phyloP scores from a whole-genome alignment of 2,797 vertebrate species.

The Paratrypauchen microcephalus region DNA sequence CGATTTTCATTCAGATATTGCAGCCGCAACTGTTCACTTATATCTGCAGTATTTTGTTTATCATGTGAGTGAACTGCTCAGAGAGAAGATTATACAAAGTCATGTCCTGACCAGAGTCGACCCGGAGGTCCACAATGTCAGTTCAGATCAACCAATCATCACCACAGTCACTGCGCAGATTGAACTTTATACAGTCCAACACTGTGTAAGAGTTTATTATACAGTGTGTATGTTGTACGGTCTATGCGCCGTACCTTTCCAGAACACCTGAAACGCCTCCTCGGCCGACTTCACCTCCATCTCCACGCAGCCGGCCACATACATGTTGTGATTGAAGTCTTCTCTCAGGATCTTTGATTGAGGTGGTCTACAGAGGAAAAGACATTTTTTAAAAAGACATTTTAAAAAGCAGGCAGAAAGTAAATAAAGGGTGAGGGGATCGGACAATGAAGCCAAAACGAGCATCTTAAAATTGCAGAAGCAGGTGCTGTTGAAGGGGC shows the following conservation, averaged over 20 bases:
- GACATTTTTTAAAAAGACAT: neutral
- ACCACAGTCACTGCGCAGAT: slow-evolving; percentile 43
- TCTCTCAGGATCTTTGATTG: slow-evolving; percentile 93
- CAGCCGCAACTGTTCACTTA: too few relatives aligned
- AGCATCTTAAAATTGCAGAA: slow-evolving; percentile 22
- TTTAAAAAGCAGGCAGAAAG: slow-evolving; percentile 14
- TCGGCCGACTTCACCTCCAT: slow-evolving; percentile 96
- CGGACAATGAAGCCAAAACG: neutral
- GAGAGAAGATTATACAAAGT: slow-evolving; percentile 80
- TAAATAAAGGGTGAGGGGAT: slow-evolving; percentile 1
- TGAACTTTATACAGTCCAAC: neutral
- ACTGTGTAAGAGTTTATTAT: too few relatives aligned
- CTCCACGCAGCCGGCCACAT: slow-evolving; percentile 91
- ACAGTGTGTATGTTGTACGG: too few relatives aligned
- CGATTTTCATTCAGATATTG: too few relatives aligned
- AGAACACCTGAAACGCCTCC: slow-evolving; percentile 97
- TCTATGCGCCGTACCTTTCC: slow-evolving; percentile 74
- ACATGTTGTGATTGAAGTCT: slow-evolving; percentile 98
- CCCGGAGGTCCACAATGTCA: slow-evolving; percentile 72
- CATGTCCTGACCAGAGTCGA: slow-evolving; percentile 74
- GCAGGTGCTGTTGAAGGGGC: neutral
- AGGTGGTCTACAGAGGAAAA: slow-evolving; percentile 79
- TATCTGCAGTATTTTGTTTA: neutral
- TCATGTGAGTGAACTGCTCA: slow-evolving; percentile 60
- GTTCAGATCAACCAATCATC: slow-evolving; percentile 78